These are phyloP conservation scores for Mesorhabditis belari DNA, from an alignment of 2,888 invertebrate genomes.

Conservation along the genomic window DNA sequence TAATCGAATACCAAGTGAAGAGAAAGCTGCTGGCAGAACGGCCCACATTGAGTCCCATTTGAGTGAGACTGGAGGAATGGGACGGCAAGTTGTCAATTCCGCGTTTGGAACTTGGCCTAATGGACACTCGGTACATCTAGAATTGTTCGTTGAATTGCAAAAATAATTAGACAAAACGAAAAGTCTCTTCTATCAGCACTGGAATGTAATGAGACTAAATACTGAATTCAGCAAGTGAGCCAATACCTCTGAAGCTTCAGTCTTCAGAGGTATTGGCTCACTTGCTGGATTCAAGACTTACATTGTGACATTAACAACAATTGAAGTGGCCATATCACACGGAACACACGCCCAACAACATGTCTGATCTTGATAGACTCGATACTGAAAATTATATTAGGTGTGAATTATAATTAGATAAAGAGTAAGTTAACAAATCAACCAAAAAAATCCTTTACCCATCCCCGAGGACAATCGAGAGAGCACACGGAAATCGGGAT, in stretches of 20 bases:
- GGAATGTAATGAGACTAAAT: background rate
- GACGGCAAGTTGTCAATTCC: slow-evolving; percentile 62
- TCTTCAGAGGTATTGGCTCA: no score
- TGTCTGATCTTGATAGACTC: slow-evolving; percentile 33
- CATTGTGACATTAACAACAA: slow-evolving; percentile 61
- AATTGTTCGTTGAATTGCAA: slow-evolving; percentile 6
- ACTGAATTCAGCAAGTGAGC: no score
- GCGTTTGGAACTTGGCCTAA: slow-evolving; percentile 64
- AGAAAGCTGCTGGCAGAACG: slow-evolving; percentile 64
- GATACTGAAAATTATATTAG: slow-evolving; percentile 1
- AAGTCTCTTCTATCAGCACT: background rate
- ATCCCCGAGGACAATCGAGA: slow-evolving; percentile 63
- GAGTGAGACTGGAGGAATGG: slow-evolving; percentile 62
- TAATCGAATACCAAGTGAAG: no score
- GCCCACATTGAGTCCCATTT: slow-evolving; percentile 62
- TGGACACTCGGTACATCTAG: slow-evolving; percentile 63
- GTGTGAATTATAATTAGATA: no score
- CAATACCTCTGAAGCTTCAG: background rate
- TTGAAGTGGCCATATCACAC: slow-evolving; percentile 64
- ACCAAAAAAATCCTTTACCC: slow-evolving; percentile 54
- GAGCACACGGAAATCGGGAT: slow-evolving; percentile 65
- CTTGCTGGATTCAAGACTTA: slow-evolving; percentile 1
- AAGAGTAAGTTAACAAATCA: no score
- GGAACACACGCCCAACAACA: slow-evolving; percentile 70
- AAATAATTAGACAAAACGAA: background rate